Evolutionary conservation across 2,888 invertebrate species (phyloP), one percentile per base, ranked within the genome.

Genomic region (Digitonthophagus gazella): DNA sequence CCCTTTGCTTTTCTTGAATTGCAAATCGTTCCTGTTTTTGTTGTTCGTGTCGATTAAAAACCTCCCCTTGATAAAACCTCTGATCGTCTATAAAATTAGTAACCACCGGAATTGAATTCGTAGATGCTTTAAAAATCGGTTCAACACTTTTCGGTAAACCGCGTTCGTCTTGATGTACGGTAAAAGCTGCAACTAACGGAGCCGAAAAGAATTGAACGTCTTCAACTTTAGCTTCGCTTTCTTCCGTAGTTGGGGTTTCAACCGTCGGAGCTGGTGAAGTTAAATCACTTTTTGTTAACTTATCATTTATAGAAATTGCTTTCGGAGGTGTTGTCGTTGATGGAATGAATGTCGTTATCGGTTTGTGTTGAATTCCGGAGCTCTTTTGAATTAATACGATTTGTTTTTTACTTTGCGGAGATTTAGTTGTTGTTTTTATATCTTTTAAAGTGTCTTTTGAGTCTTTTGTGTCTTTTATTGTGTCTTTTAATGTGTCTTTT

Each of bases 111-210:
- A 73, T 72, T 64, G 67, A 73, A 69, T 82, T 78, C 15, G 78
- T 80, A 15, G 76, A 75, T 72, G 85, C 85, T 76, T 88, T 88
- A 77, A 86, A 89, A 75, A 93, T 86, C 0, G 93, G 92, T 65
- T 92, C 89, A 0, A 93, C 91, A 80, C 90, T 91, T 75, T 91
- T 91, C 0, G 94, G 92, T n/a, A 89, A 79, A 0, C 94, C 94
- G 20, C 86, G 86, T 73, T 90, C 90, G 78, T 94, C 93, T 81
- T 94, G 91, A 73, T 94, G 93, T 0, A 94, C 92, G 0, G 94
- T 94, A 77, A 94, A 94, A 0, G 94, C 94, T 1, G 93, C 92
- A 0, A 94, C 91, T 69, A 94, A 79, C 0, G 94, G 93, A 1
- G 93, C 93, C 74, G 90, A 89, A 77, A 90, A 92, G 65, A 94